Evolutionary conservation across 2,888 invertebrate genomes (phyloP), one percentile per base, ranked within the genome.

Genomic region (Tenthredo notha): DNA sequence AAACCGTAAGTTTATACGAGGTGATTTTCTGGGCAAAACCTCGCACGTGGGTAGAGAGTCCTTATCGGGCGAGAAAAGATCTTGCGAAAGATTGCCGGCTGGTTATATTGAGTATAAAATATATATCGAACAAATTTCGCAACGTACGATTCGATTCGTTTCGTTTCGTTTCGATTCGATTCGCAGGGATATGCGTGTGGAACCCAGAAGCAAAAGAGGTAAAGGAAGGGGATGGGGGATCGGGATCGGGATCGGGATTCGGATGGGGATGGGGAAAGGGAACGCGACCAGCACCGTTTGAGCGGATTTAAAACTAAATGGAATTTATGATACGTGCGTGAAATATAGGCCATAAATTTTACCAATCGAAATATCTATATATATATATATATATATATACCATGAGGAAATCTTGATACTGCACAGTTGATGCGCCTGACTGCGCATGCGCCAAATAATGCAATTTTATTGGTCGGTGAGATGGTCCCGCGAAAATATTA

Each of bases 321-420:
- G 86, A 87, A 87, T 88, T 90, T 89, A 89, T 87, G 89, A 88
- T 86, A 88, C 89, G 88, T 88, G 89, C 88, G 87, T 87, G 88
- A 89, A 89, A 86, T 88, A 89, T 86, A 88, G 86, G 86, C 87
- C 88, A 89, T 89, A 90, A 90, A 90, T 89, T 74, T 89, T 86
- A 86, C 85, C 86, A 87, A 87, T 87, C 87, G 86, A 85, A 86
- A 87, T 87, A 87, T 87, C 87, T 9, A 54, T 33, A n/a, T 25
- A 15, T 33, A n/a, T 50, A 37, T 47, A 18, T 50, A 29, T 9
- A 47, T 33, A 33, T 33, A 33, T n/a, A n/a, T n/a, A n/a, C n/a
- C n/a, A n/a, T n/a, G n/a, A n/a, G n/a, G n/a, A n/a, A n/a, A n/a
- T n/a, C n/a, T n/a, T n/a, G n/a, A n/a, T n/a, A n/a, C n/a, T n/a